These are phyloP conservation scores for Drosophila kokeensis DNA, from an alignment of 2,888 invertebrate genomes.

Conservation along the genomic window DNA sequence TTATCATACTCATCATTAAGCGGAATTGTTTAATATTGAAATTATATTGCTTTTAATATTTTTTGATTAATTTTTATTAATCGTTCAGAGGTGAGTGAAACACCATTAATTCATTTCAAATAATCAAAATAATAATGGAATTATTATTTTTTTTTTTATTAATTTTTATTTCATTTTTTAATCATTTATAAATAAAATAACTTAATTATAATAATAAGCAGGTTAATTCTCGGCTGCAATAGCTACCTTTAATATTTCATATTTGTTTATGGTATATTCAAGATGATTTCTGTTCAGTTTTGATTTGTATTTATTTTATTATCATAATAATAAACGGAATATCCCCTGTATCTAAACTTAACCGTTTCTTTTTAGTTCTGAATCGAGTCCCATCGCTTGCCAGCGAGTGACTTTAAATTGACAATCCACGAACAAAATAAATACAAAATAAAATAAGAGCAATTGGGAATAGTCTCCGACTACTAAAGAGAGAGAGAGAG, in stretches of 20 bases:
- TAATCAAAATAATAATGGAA: neutral
- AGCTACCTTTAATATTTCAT: neutral
- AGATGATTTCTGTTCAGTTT: neutral
- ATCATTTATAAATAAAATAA: neutral
- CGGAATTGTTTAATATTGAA: neutral
- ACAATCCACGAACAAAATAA: conserved; percentile 3
- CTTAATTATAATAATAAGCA: neutral
- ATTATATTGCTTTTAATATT: neutral
- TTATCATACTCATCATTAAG: neutral
- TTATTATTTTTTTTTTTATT: neutral
- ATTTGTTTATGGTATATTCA: neutral
- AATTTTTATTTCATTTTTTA: neutral
- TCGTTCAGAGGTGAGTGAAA: neutral
- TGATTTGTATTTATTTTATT: neutral
- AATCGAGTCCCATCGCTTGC: neutral
- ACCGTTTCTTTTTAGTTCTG: neutral
- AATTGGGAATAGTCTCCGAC: neutral
- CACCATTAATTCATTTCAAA: neutral
- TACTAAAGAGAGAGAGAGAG: neutral
- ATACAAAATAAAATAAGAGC: neutral
- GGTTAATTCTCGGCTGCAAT: no score
- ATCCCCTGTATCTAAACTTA: neutral
- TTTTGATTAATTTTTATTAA: neutral
- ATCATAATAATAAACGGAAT: neutral
- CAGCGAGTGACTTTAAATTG: conserved; percentile 2